A percentile compares a stretch with the other conserved stretches of the same genome.
phyloP scores from a whole-genome alignment of 2,113 vertebrate species.

The Oryzias melastigma region DNA sequence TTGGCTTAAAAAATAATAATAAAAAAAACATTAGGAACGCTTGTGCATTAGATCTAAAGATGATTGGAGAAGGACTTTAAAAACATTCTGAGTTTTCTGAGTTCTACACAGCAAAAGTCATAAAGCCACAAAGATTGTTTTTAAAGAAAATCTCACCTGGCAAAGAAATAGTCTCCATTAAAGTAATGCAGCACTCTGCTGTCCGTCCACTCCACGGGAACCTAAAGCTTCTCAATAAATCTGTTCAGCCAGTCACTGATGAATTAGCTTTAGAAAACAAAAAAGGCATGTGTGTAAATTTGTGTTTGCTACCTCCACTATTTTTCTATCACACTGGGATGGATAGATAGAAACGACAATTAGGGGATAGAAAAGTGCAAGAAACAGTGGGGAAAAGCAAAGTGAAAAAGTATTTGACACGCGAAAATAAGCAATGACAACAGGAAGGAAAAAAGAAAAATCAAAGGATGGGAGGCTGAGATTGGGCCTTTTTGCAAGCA shows the following conservation, averaged over 20 bases:
- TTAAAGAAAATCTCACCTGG: slow-evolving; percentile 53
- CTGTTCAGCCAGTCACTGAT: slow-evolving; percentile 48
- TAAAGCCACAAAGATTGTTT: slow-evolving; percentile 25
- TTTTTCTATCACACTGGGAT: slow-evolving; percentile 3
- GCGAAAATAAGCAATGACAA: slow-evolving; percentile 9
- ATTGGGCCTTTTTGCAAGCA: slow-evolving; percentile 29
- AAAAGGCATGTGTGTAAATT: not conserved
- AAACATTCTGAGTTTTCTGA: not conserved
- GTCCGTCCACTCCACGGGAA: slow-evolving; percentile 14
- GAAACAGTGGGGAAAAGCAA: not conserved
- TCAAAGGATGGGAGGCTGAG: slow-evolving; percentile 5
- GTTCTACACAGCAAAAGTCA: not conserved
- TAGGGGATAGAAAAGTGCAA: not conserved
- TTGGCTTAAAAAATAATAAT: too few relatives aligned
- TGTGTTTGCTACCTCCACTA: slow-evolving; percentile 15
- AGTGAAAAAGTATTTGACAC: too few relatives aligned
- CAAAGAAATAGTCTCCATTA: slow-evolving; percentile 30
- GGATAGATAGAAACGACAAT: slow-evolving; percentile 5
- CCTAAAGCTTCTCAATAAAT: slow-evolving; percentile 45
- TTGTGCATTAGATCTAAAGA: too few relatives aligned
- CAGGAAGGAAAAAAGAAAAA: slow-evolving; percentile 8
- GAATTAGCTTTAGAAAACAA: slow-evolving; percentile 34
- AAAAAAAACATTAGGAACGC: too few relatives aligned
- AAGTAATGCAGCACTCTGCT: slow-evolving; percentile 33
- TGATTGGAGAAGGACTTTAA: too few relatives aligned